Evolutionary conservation across 2,113 vertebrate species (phyloP).

Genomic region (Xenopus tropicalis): UCB_Xtro_10.0 CM004444.2:20300001-20300500

Average conservation of each 20-base stretch:
- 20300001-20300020: slow-evolving; percentile 46
- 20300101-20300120: slow-evolving; percentile 32
- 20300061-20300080: slow-evolving; percentile 47
- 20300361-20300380: too few relatives aligned
- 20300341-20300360: background rate
- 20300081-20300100: slow-evolving; percentile 43
- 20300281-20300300: background rate
- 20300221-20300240: background rate
- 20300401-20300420: too few relatives aligned
- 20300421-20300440: too few relatives aligned
- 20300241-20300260: background rate
- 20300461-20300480: too few relatives aligned
- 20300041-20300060: slow-evolving; percentile 36
- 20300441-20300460: too few relatives aligned
- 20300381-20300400: too few relatives aligned
- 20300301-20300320: background rate
- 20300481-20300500: too few relatives aligned
- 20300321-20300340: background rate
- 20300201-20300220: background rate
- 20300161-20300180: background rate
- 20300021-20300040: slow-evolving; percentile 45
- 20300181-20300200: background rate
- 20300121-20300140: background rate
- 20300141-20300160: background rate
- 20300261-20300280: background rate